Evolutionary conservation across 2,888 invertebrate species (phyloP).

Genomic region (Acanthococcus lagerstroemiae): DNA sequence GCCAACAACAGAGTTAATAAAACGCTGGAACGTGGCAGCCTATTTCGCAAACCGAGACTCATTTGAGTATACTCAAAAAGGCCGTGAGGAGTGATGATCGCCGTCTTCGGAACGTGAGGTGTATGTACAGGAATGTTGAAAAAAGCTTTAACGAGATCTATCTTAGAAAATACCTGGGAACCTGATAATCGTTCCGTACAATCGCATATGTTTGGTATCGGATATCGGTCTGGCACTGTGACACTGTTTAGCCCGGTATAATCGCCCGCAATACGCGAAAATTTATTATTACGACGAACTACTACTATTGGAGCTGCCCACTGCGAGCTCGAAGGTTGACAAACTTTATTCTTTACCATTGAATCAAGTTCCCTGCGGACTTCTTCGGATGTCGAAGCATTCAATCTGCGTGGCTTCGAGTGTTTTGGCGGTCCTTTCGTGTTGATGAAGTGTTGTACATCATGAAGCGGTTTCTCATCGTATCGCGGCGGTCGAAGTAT

Average conservation of each 20-base stretch:
- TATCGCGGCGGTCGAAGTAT: no score
- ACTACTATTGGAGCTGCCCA: conserved; percentile 16
- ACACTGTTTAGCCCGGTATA: not conserved
- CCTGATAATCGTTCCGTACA: no score
- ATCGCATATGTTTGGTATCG: no score
- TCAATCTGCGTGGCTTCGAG: no score
- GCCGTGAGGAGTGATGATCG: not conserved
- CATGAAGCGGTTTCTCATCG: no score
- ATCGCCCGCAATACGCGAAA: not conserved
- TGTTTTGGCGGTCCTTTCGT: no score
- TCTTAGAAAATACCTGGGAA: no score
- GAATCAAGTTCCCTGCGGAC: no score
- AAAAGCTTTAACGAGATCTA: not conserved
- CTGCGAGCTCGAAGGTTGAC: conserved; percentile 15
- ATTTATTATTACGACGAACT: not conserved
- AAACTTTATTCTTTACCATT: no score
- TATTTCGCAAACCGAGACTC: not conserved
- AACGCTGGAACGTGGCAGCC: not conserved
- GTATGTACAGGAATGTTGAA: not conserved
- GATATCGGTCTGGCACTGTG: not conserved
- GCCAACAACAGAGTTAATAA: not conserved
- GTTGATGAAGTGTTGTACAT: no score
- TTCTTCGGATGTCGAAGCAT: no score
- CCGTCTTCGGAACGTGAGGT: not conserved
- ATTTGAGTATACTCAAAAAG: not conserved